Percentiles rank a stretch among this genome's conserved stretches.
These are phyloP conservation scores for Ormyrus rosae DNA, from an alignment of 2,888 invertebrate species.

Conservation along the genomic window DNA sequence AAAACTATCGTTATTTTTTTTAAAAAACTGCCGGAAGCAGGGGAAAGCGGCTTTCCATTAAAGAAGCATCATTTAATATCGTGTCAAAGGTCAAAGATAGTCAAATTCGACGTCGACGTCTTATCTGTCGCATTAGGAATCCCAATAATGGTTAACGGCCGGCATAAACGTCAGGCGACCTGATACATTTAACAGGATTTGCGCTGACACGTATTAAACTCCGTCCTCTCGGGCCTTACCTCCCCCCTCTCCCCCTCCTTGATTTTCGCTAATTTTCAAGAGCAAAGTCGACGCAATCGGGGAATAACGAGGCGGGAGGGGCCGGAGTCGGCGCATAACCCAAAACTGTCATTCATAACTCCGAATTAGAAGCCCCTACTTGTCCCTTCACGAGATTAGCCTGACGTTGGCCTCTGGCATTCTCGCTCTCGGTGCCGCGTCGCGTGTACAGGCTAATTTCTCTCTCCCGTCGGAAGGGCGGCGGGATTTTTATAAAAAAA, in stretches of 20 bases:
- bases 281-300: background rate
- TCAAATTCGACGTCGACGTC: slow-evolving; percentile 27
- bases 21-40: background rate
- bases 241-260: background rate
- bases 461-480: background rate
- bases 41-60: no score
- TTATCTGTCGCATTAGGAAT: slow-evolving; percentile 60
- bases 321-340: slow-evolving; percentile 50
- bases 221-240: background rate
- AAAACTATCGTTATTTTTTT: no score
- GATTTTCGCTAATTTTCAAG: background rate
- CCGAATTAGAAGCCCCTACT: slow-evolving; percentile 51
- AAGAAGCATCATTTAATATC: no score
- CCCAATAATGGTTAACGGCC: slow-evolving; percentile 54
- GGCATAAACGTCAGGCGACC: slow-evolving; percentile 33
- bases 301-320: slow-evolving; percentile 8
- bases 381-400: slow-evolving; percentile 46
- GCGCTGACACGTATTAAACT: slow-evolving; percentile 60
- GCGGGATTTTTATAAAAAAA: no score
- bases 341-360: slow-evolving; percentile 55
- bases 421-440: background rate
- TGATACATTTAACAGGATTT: slow-evolving; percentile 62
- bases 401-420: background rate
- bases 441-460: background rate
- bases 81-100: background rate